phyloP scores from a whole-genome alignment of 2,797 vertebrate species.

The Coluber constrictor region DNA sequence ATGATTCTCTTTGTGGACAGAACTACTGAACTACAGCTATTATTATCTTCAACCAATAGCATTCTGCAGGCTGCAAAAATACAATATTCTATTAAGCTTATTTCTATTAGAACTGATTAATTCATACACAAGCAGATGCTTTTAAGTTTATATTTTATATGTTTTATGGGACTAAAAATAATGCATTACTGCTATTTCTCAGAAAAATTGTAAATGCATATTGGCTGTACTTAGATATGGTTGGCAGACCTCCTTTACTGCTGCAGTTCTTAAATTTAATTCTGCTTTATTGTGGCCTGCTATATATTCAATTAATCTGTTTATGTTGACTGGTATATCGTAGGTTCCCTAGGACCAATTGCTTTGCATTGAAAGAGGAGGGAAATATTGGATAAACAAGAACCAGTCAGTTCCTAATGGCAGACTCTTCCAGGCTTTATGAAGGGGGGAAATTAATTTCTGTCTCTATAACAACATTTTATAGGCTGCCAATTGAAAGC shows the following conservation, averaged over 20 bases:
- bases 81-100: background rate
- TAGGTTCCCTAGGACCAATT: slow-evolving; percentile 58
- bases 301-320: slow-evolving; percentile 51
- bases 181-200: slow-evolving; percentile 10
- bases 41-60: background rate
- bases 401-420: slow-evolving; percentile 48
- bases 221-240: background rate
- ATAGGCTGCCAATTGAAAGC: slow-evolving; percentile 60
- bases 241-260: slow-evolving; percentile 39
- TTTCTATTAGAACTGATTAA: background rate
- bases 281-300: slow-evolving; percentile 47
- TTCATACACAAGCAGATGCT: background rate
- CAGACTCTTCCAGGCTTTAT: slow-evolving; percentile 38
- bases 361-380: slow-evolving; percentile 54
- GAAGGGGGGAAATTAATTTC: slow-evolving; percentile 55
- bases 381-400: slow-evolving; percentile 55
- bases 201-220: slow-evolving; percentile 15
- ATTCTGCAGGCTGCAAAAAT: background rate
- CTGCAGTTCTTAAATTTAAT: slow-evolving; percentile 31
- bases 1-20: background rate
- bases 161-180: background rate
- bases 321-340: slow-evolving; percentile 54
- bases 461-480: slow-evolving; percentile 49
- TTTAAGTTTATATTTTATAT: background rate
- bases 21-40: background rate